Percentiles rank a stretch among this genome's conserved stretches.
Evolutionary conservation across 2,888 invertebrate species (phyloP).

Genomic region (Apomyelois bistriatella): DNA sequence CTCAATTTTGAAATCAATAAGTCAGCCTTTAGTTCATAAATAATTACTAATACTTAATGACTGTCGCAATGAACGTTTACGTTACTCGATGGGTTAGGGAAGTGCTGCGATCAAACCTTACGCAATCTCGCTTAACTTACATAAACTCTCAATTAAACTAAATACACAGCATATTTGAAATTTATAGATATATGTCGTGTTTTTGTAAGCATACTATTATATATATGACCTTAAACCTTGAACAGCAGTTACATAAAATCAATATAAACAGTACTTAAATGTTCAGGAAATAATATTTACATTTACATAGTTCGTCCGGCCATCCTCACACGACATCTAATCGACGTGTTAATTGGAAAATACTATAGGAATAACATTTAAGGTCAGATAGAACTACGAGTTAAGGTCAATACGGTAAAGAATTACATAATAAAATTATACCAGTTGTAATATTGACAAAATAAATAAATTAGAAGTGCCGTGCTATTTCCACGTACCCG

Average conservation of each 20-base stretch:
- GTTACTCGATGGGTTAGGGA: constrained; percentile 10
- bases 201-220: no score
- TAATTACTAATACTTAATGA: not conserved
- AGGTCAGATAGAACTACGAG: constrained; percentile 36
- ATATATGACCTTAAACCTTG: not conserved
- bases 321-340: constrained; percentile 15
- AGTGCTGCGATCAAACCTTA: constrained; percentile 15
- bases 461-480: no score
- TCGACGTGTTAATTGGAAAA: constrained; percentile 21
- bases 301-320: not conserved
- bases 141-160: constrained; percentile 21
- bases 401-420: constrained; percentile 36
- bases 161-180: constrained; percentile 14
- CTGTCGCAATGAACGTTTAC: constrained; percentile 8
- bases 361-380: constrained; percentile 24
- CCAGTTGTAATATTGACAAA: no score
- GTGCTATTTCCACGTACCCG: no score
- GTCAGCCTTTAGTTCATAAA: not conserved
- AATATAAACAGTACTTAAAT: not conserved
- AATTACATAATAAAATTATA: constrained; percentile 15
- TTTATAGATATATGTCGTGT: not conserved
- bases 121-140: constrained; percentile 18
- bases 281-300: constrained; percentile 5
- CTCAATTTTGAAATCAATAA: no score
- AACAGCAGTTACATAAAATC: not conserved